Evolutionary conservation across 2,797 vertebrate genomes (phyloP).

Genomic region (Acrossocheilus fasciatus): DNA sequence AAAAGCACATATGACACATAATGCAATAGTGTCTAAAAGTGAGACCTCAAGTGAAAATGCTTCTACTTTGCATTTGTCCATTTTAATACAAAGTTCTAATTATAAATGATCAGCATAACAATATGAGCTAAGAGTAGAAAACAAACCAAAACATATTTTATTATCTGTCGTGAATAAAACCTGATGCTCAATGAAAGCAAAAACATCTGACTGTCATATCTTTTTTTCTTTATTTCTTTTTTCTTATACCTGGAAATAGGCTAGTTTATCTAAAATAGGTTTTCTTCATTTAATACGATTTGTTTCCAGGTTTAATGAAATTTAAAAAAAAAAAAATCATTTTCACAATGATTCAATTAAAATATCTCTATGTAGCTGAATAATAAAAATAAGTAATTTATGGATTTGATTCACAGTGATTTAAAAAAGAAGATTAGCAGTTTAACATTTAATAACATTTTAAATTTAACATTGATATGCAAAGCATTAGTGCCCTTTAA

Average conservation of each 20-base stretch:
- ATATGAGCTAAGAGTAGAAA: neutral
- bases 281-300: neutral
- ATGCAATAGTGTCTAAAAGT: neutral
- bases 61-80: neutral
- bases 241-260: neutral
- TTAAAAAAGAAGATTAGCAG: neutral
- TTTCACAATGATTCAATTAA: neutral
- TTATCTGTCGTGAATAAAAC: neutral
- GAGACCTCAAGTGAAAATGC: neutral
- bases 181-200: neutral
- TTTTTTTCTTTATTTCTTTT: neutral
- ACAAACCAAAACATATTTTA: neutral
- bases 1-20: neutral
- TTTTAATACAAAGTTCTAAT: neutral
- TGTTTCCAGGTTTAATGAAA: neutral
- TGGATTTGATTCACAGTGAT: neutral
- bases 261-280: neutral
- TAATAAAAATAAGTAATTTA: neutral
- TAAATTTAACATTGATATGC: neutral
- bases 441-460: neutral
- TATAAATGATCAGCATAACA: neutral
- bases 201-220: neutral
- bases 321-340: neutral
- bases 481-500: constrained; percentile 17
- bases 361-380: neutral